Percentiles rank a stretch among this genome's conserved stretches.
Evolutionary conservation across 2,888 invertebrate species (phyloP).

Genomic region (Temnothorax rugatulus): DNA sequence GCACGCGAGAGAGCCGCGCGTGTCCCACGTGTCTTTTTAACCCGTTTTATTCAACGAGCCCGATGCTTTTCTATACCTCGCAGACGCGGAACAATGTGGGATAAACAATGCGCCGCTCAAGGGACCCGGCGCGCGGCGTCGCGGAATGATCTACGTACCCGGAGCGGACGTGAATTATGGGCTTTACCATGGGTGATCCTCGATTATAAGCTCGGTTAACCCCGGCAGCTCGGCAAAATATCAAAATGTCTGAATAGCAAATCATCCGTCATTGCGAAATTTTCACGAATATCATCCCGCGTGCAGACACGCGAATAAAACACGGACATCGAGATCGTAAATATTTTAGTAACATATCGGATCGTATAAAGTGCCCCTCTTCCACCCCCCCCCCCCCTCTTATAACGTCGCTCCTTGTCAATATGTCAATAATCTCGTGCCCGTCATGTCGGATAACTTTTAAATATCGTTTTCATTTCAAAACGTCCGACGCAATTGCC

Average conservation of each 20-base stretch:
- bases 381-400: not conserved
- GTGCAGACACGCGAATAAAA: conserved; percentile 52
- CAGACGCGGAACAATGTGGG: conserved; percentile 49
- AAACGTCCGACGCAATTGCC: conserved; percentile 18
- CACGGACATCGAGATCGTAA: conserved; percentile 28
- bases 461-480: conserved; percentile 32
- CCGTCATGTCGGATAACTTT: conserved; percentile 36
- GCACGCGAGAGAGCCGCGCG: conserved; percentile 60
- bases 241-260: conserved; percentile 5
- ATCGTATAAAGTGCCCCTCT: not conserved
- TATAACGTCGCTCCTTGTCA: conserved; percentile 37
- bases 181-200: conserved; percentile 11
- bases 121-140: not conserved
- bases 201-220: conserved; percentile 45
- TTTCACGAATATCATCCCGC: conserved; percentile 18
- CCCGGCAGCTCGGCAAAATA: conserved; percentile 23
- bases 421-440: conserved; percentile 43
- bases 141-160: conserved; percentile 11
- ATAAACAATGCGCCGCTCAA: conserved; percentile 36
- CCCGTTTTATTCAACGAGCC: conserved; percentile 43
- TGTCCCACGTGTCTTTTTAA: conserved; percentile 57
- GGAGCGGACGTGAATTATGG: conserved; percentile 18
- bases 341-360: conserved; percentile 58
- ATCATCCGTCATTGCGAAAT: conserved; percentile 28
- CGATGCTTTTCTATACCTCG: conserved; percentile 29